A percentile compares a stretch with the other conserved stretches of the same genome.
phyloP scores from a whole-genome alignment of 2,888 invertebrate species.

The Oligia latruncula region DNA sequence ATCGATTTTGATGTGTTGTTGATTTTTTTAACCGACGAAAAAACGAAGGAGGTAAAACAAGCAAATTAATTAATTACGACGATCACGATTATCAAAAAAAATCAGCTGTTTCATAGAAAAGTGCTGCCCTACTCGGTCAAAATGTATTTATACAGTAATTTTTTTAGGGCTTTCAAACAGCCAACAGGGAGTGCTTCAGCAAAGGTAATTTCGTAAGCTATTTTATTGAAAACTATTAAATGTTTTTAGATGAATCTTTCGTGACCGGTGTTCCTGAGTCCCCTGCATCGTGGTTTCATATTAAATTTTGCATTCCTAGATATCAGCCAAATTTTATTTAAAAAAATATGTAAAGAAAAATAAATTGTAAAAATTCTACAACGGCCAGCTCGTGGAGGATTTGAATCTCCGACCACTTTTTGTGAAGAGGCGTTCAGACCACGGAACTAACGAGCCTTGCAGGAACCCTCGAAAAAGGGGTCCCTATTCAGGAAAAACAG shows the following conservation, averaged over 20 bases:
- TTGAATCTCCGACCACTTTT: background rate
- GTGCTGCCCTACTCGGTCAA: too few species aligned
- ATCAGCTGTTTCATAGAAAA: too few species aligned
- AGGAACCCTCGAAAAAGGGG: background rate
- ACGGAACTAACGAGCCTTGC: background rate
- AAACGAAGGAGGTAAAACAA: too few species aligned
- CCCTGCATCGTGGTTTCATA: background rate
- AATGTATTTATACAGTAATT: background rate
- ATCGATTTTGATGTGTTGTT: conserved; percentile 1
- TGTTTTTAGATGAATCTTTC: background rate
- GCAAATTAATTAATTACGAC: too few species aligned
- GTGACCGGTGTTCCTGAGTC: background rate
- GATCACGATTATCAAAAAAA: too few species aligned
- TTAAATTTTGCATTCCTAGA: background rate
- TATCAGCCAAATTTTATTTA: background rate
- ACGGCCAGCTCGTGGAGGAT: too few species aligned
- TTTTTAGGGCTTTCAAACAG: too few species aligned
- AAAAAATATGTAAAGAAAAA: too few species aligned
- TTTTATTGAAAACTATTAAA: background rate
- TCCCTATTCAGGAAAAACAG: too few species aligned
- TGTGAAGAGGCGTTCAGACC: background rate
- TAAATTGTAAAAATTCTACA: too few species aligned
- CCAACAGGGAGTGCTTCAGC: background rate
- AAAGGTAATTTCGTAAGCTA: background rate
- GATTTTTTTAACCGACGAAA: too few species aligned